Base-by-base conservation (phyloP, 2,797 vertebrate species). In the Esox lucius region DNA sequence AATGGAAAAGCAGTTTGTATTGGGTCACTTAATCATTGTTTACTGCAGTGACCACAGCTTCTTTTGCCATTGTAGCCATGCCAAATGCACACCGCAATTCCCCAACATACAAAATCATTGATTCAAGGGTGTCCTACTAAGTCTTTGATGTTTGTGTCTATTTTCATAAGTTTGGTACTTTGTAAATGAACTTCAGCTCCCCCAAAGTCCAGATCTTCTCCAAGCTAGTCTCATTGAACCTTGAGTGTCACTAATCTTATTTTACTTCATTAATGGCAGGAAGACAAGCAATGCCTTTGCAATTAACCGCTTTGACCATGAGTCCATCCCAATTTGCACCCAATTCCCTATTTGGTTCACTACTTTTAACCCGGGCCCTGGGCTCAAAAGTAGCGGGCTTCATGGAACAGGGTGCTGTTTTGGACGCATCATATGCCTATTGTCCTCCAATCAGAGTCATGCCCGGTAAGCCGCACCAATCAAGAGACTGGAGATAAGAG, bases 161-260 rank as follows among this genome's bases (percentile, higher is more conserved):
- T 16, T 11, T 26, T 69, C 26, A 56, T 53, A n/a, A 19, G 16
- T 28, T 71, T 70, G 31, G 28, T 46, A 24, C 46, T 70, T 51
- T 33, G 33, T 17, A 15, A 12, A 6, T 48, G 49, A 68, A 74
- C 33, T 39, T 2, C 28, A 59, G 13, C 46, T 71, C 5, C 51
- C 0, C 12, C 24, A 2, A 4, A 61, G 56, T 61, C 22, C 11
- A 56, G 53, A 51, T 28, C 13, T 11, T n/a, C 73, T 68, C 22
- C 84, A 62, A 46, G 85, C 83, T 87, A 85, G 77, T 79, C 72
- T 75, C 78, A 86, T 73, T 65, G 24, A 80, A 86, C 39, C 81
- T 80, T 33, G 35, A 70, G 73, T 68, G 80, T 82, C 81, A 86
- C 84, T 51, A 31, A 86, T 88, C 81, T 76, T 26, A 69, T 89